Evolutionary conservation across 2,797 vertebrate species (phyloP).

Genomic region (Darevskia mixta): DNA sequence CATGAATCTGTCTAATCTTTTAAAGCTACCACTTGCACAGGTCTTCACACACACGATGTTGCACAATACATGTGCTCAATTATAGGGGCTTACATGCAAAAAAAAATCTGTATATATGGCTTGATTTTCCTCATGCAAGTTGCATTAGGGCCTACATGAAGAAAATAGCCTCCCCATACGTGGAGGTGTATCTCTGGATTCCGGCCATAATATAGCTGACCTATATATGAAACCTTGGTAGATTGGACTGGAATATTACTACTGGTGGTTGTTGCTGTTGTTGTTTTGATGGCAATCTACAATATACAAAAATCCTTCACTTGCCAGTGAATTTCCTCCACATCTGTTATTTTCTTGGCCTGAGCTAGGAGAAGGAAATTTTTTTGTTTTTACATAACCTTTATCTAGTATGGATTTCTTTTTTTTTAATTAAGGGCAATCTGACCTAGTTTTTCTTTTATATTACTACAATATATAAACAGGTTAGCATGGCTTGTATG

Average conservation of each 20-base stretch:
- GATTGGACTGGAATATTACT: neutral
- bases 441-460: slow-evolving; percentile 56
- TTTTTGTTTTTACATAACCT: slow-evolving; percentile 46
- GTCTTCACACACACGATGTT: neutral
- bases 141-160: neutral
- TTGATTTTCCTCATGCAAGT: neutral
- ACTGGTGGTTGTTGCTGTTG: neutral
- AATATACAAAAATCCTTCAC: neutral
- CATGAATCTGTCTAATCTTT: too few relatives aligned
- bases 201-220: neutral
- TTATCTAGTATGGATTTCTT: slow-evolving; percentile 49
- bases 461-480: slow-evolving; percentile 64
- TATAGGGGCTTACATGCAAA: neutral
- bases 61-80: neutral
- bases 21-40: neutral
- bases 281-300: neutral
- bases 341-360: slow-evolving; percentile 47
- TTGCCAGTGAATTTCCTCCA: neutral
- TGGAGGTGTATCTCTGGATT: neutral
- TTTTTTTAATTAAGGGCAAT: slow-evolving; percentile 58
- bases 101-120: neutral
- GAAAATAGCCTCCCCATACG: neutral
- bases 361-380: neutral
- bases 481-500: slow-evolving; percentile 37
- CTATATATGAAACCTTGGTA: neutral